Evolutionary conservation across 2,797 vertebrate species (phyloP).

Genomic region (Delichon dasypus): DNA sequence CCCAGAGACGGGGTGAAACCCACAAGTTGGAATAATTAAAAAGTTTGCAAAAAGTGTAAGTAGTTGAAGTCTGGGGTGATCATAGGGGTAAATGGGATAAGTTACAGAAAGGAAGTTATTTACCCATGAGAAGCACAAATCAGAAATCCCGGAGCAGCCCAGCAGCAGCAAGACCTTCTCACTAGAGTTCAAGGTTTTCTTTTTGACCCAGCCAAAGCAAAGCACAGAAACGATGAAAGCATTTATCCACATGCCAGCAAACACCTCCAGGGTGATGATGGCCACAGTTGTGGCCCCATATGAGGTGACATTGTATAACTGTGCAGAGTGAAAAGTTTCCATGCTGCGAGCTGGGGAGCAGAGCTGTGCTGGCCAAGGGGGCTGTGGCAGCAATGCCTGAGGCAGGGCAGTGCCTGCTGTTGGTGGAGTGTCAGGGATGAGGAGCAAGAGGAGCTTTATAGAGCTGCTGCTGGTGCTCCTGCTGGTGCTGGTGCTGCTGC

Average conservation of each 20-base stretch:
- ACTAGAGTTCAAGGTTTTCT: neutral
- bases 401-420: neutral
- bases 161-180: neutral
- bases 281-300: rapidly evolving
- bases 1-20: neutral
- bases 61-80: neutral
- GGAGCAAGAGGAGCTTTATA: neutral
- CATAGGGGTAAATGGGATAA: neutral
- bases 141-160: neutral
- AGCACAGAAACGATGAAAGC: neutral
- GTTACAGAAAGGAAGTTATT: neutral
- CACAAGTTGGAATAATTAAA: neutral
- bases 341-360: neutral
- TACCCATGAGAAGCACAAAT: neutral
- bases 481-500: neutral
- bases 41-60: neutral
- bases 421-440: neutral
- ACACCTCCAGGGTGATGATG: neutral
- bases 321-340: neutral
- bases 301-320: neutral
- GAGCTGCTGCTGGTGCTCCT: neutral
- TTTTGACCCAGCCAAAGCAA: neutral
- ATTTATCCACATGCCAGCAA: neutral
- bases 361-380: neutral
- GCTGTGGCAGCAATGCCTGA: neutral